Conservation (phyloP, 2,113 vertebrate genomes). For the Eubucco bourcierii region DNA sequence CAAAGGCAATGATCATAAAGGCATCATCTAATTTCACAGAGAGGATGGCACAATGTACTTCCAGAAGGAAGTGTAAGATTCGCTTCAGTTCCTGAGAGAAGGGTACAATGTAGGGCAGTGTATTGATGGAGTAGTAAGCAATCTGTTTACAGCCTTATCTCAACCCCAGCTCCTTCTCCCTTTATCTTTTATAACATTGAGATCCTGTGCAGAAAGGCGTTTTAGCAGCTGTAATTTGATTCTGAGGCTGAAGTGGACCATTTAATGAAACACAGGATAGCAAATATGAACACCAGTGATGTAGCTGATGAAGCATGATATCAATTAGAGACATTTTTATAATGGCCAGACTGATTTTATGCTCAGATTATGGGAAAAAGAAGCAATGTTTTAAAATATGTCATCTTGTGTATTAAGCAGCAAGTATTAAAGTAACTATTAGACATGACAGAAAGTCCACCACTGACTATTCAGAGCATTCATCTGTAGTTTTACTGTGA, state of each 20-base stretch:
- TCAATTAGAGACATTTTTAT: background rate
- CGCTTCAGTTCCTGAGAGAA: background rate
- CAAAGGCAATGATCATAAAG: background rate
- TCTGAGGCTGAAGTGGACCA: background rate
- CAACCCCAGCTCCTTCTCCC: constrained; percentile 1
- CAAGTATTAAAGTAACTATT: background rate
- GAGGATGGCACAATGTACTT: background rate
- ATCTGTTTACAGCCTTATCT: constrained; percentile 5
- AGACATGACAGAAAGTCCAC: background rate
- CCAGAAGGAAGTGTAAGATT: background rate
- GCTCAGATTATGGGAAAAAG: background rate
- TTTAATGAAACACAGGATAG: background rate
- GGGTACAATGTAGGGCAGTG: background rate
- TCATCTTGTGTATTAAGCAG: background rate
- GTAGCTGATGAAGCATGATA: background rate
- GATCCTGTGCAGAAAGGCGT: background rate
- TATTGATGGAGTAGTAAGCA: background rate
- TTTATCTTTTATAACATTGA: background rate
- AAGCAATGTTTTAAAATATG: background rate
- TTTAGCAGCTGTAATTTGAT: constrained; percentile 34
- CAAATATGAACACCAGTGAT: background rate
- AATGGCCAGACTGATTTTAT: background rate
- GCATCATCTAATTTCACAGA: background rate
- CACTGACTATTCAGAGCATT: background rate
- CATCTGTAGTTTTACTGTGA: background rate